phyloP scores from a whole-genome alignment of 2,113 vertebrate species.

The Sapayoa aenigma region DNA sequence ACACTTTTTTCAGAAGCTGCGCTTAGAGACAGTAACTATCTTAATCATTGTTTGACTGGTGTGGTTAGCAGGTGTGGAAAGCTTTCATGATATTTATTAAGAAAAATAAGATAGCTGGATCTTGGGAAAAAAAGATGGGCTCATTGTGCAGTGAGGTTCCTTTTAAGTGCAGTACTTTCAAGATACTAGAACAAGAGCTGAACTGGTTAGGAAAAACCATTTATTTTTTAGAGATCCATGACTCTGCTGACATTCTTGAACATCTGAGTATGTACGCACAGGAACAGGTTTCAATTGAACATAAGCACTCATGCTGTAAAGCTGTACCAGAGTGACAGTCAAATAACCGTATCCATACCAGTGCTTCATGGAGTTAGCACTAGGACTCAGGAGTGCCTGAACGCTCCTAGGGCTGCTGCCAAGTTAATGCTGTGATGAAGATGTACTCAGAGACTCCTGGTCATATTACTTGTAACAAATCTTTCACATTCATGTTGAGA shows the following conservation, averaged over 20 bases:
- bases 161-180: background rate
- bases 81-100: background rate
- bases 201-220: background rate
- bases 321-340: background rate
- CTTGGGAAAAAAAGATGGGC: background rate
- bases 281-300: background rate
- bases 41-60: background rate
- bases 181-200: background rate
- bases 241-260: background rate
- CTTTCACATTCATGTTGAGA: accelerated
- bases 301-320: background rate
- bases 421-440: background rate
- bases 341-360: accelerated
- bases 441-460: background rate
- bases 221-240: background rate
- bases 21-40: constrained; percentile 3
- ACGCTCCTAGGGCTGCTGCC: background rate
- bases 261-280: background rate
- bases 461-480: background rate
- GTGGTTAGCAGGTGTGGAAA: constrained; percentile 18
- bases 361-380: background rate
- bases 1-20: constrained; percentile 24
- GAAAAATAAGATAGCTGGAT: background rate
- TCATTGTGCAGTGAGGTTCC: background rate
- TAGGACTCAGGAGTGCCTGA: background rate